Percentiles rank a stretch among this genome's conserved stretches.
These are phyloP conservation scores for Mobula birostris DNA, from an alignment of 2,113 vertebrate species.

Conservation along the genomic window DNA sequence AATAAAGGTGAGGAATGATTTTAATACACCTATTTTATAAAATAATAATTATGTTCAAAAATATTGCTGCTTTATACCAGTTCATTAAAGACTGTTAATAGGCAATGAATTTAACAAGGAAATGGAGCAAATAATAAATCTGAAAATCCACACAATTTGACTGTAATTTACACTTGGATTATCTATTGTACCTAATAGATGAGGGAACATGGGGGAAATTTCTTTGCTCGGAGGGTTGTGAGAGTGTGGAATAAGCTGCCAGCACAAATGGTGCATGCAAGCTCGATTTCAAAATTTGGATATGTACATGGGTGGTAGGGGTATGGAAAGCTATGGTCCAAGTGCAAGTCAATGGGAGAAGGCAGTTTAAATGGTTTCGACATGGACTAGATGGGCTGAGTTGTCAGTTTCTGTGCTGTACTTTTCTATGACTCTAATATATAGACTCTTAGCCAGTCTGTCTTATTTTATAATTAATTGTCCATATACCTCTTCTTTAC, in stretches of 20 bases:
- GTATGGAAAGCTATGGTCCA: too few relatives aligned
- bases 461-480: background rate
- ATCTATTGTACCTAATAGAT: background rate
- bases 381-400: too few relatives aligned
- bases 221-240: too few relatives aligned
- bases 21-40: background rate
- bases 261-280: too few relatives aligned
- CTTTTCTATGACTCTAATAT: background rate
- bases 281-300: too few relatives aligned
- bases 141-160: background rate
- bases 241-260: too few relatives aligned
- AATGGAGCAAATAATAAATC: background rate
- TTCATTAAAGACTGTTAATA: background rate
- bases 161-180: background rate
- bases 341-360: too few relatives aligned
- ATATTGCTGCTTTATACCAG: background rate
- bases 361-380: too few relatives aligned
- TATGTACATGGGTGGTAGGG: too few relatives aligned
- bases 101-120: background rate
- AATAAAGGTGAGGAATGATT: background rate
- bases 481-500: background rate
- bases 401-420: too few relatives aligned
- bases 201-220: too few relatives aligned
- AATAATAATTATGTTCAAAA: background rate
- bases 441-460: background rate